Evolutionary conservation across 2,888 invertebrate species (phyloP), one percentile per base, ranked within the genome.

Genomic region (Latrodectus elegans): DNA sequence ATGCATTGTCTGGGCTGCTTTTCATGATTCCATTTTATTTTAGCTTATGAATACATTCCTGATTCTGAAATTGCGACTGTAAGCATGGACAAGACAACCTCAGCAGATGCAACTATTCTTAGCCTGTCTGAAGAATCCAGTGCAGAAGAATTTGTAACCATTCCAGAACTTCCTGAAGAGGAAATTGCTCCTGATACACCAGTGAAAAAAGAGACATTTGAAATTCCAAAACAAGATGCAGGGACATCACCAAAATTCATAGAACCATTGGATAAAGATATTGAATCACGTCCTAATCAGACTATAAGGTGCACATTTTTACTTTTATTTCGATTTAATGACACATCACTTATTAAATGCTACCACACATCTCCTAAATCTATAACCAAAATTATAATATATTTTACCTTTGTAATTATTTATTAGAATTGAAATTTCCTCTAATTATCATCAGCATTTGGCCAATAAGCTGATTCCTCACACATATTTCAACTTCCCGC

Each of bases 1-100:
- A 38, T 38, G 6, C 6, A 38, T 38, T 84, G 53, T 8, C 68
- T 70, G 11, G 12, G 12, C 26, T 55, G 12, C 14, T 73, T 38
- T 70, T 10, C 14, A 26, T 26, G 11, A 38, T 26, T 38, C 8
- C 74, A 65, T 74, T 52, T 11, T 67, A 87, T 93, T 94, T 85
- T 93, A 97, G 97, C 97, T 71, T 97, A 96, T 92, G 98, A 98
- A 94, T 98, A 97, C 93, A 94, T 97, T 89, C 96, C 97, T 90
- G 96, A 96, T 93, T 96, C 95, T 90, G 96, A 96, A 93, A 95
- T 95, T 91, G 96, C 95, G 89, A 94, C 94, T 15, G 84, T 91
- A 26, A 91, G 91, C 70, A 67, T 77, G 65, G 88, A 84, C 65
- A 89, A 89, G 49, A 80, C 83, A 14, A 80, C 86, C 49, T 83